phyloP scores from a whole-genome alignment of 2,113 vertebrate genomes.

The Elephas maximus region DNA sequence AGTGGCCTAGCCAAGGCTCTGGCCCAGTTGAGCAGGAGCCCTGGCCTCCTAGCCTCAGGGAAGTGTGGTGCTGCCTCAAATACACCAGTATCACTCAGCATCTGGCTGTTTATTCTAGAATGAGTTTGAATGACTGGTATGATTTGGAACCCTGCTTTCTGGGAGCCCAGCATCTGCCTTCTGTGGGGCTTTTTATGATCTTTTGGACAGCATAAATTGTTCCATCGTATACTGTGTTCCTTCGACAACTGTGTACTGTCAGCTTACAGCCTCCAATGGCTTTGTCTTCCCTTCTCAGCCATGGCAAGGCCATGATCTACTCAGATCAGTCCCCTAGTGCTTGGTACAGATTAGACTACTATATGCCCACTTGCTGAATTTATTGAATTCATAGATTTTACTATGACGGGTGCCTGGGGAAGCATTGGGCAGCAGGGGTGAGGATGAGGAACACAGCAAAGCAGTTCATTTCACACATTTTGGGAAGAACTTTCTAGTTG shows the following conservation, averaged over 20 bases:
- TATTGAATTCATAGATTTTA: not conserved
- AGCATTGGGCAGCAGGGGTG: not conserved
- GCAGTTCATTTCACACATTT: not conserved
- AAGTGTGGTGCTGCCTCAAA: not conserved
- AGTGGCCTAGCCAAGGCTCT: not conserved
- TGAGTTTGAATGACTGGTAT: not conserved
- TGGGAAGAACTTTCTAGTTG: not conserved
- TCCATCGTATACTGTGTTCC: not conserved
- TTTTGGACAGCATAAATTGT: not conserved
- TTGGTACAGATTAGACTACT: rapidly evolving
- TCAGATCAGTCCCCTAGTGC: not conserved
- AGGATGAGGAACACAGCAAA: not conserved
- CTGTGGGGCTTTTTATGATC: not conserved
- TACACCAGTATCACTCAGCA: not conserved
- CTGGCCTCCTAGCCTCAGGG: not conserved
- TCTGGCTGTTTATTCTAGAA: not conserved
- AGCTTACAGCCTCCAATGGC: too few relatives aligned
- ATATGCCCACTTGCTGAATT: too few relatives aligned
- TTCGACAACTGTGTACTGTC: rapidly evolving
- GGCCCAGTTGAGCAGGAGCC: too few relatives aligned
- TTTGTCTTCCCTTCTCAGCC: not conserved
- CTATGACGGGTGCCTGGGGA: not conserved
- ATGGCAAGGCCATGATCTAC: rapidly evolving
- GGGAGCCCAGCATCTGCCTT: not conserved
- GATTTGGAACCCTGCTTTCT: not conserved